These are phyloP conservation scores for Pangasius larnaudii DNA, from an alignment of 2,797 vertebrate species.

Conservation along the genomic window DNA sequence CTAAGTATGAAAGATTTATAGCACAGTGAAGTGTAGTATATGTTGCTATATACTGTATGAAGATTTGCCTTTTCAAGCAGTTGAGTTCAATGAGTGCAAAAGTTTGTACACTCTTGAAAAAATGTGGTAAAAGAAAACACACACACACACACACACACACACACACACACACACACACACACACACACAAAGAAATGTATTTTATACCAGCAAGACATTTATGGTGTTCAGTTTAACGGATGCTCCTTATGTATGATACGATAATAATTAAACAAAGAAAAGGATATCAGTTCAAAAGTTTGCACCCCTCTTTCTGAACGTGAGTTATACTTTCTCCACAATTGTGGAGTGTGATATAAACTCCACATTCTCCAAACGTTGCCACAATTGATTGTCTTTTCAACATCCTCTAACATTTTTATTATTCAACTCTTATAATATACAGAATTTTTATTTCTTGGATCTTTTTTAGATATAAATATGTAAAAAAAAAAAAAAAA, in stretches of 20 bases:
- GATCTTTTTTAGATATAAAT: not conserved
- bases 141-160: accelerated
- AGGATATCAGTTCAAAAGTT: not conserved
- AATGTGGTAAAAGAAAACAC: not conserved
- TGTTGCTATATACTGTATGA: constrained; percentile 26
- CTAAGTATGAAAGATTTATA: constrained; percentile 61
- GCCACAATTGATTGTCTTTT: not conserved
- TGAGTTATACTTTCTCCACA: not conserved
- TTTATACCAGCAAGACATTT: not conserved
- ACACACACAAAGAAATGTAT: not conserved
- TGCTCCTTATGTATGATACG: not conserved
- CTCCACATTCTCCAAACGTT: not conserved
- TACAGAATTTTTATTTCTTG: not conserved
- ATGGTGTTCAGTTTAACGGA: not conserved
- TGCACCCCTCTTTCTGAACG: not conserved
- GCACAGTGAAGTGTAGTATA: constrained; percentile 45
- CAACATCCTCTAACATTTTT: not conserved
- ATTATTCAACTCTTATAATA: not conserved
- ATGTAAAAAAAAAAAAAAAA: not conserved
- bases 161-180: accelerated
- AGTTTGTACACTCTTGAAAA: constrained; percentile 4
- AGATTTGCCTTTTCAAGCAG: constrained; percentile 3
- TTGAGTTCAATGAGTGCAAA: not conserved
- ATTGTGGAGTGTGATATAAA: not conserved
- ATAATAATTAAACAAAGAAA: not conserved